Evolutionary conservation across 2,113 vertebrate species (phyloP).

Genomic region (Muntiacus reevesi): DNA sequence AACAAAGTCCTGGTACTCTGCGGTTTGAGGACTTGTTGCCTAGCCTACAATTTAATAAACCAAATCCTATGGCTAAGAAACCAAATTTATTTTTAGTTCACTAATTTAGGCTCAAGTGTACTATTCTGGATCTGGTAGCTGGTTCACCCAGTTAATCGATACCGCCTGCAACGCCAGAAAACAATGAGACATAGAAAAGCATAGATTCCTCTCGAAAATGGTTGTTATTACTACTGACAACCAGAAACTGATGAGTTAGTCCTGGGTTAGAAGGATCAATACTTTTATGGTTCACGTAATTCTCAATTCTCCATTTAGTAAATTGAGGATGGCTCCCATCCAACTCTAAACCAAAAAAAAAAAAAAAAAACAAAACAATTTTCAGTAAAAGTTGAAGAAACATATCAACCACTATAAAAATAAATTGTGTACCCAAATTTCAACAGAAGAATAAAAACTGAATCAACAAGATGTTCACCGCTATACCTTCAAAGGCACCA

Average conservation of each 20-base stretch:
- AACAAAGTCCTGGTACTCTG: background rate
- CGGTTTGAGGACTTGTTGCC: conserved; percentile 11
- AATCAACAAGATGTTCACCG: background rate
- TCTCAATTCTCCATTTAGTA: conserved; percentile 16
- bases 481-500: background rate
- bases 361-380: background rate
- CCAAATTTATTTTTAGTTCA: conserved; percentile 48
- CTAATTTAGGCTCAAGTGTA: conserved; percentile 13
- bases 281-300: background rate
- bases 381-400: background rate
- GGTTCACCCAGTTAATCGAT: background rate
- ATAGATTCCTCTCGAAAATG: background rate
- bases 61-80: conserved; percentile 38
- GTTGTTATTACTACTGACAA: background rate
- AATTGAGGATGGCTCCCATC: background rate
- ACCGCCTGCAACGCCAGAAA: background rate
- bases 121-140: background rate
- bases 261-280: background rate
- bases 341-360: background rate
- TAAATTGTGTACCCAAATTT: background rate
- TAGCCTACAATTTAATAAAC: conserved; percentile 39
- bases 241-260: background rate
- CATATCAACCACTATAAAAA: background rate
- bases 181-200: background rate
- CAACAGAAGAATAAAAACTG: background rate